Percentiles rank a stretch among this genome's conserved stretches.
Conservation (phyloP, 2,888 invertebrate species). For the Lasioglossum morio region DNA sequence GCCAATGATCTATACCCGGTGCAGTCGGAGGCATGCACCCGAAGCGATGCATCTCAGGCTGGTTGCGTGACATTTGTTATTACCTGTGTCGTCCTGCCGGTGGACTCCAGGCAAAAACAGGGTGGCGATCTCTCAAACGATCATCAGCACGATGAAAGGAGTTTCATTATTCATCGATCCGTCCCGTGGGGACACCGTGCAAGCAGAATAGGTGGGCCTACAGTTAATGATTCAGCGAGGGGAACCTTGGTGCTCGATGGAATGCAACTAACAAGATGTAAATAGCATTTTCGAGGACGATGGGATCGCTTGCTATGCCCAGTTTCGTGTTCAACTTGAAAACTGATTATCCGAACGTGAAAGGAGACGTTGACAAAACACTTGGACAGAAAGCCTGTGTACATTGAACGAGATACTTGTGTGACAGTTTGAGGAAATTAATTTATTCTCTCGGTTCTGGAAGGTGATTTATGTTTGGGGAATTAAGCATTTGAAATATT, state of each 20-base stretch:
- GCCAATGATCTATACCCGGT: conserved; percentile 15
- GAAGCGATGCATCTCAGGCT: conserved; percentile 53
- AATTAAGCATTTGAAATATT: neutral
- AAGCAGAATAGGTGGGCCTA: neutral
- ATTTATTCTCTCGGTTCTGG: neutral
- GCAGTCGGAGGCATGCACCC: neutral
- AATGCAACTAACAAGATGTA: neutral
- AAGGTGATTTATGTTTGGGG: neutral
- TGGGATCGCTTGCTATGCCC: neutral
- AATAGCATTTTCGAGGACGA: neutral
- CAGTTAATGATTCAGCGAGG: conserved; percentile 16
- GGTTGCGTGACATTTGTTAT: conserved; percentile 77
- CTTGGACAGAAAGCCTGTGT: neutral
- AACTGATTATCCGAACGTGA: neutral
- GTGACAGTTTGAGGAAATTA: neutral
- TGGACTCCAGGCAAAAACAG: conserved; percentile 59
- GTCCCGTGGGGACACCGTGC: conserved; percentile 30
- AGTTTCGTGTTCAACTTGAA: neutral
- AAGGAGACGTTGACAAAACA: neutral
- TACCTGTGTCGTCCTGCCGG: conserved; percentile 66
- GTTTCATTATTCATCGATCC: conserved; percentile 74
- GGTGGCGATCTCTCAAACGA: conserved; percentile 66
- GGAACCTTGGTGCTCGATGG: conserved; percentile 36
- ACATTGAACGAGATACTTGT: neutral
- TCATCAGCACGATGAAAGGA: conserved; percentile 68